Conservation (phyloP, 2,113 vertebrate genomes). For the Atlantisia rogersi region DNA sequence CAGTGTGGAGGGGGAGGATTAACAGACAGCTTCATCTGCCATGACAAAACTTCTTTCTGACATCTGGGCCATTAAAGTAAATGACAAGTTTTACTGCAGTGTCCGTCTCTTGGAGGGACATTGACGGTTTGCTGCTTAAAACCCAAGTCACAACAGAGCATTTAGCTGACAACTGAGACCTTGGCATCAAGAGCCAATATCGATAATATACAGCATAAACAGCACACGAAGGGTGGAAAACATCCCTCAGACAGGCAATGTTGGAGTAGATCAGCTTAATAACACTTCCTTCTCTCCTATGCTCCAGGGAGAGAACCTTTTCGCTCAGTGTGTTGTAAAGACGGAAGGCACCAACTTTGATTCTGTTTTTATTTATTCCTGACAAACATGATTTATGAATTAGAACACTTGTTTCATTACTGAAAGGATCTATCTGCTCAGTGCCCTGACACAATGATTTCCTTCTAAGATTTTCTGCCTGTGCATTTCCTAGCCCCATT, state of each 20-base stretch:
- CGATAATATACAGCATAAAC: conserved; percentile 31
- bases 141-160: not conserved
- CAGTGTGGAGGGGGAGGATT: not conserved
- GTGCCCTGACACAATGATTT: conserved; percentile 58
- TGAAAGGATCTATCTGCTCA: conserved; percentile 43
- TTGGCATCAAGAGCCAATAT: not conserved
- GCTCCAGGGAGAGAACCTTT: not conserved
- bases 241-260: not conserved
- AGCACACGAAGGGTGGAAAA: not conserved
- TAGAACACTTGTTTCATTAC: conserved; percentile 56
- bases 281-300: not conserved
- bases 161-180: conserved; percentile 13
- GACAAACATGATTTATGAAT: conserved; percentile 69
- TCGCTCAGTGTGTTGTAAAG: not conserved
- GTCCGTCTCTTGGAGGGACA: not conserved
- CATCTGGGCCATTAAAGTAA: conserved; percentile 33
- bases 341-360: not conserved
- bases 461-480: conserved; percentile 53
- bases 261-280: conserved; percentile 23
- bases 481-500: conserved; percentile 43
- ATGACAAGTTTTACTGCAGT: conserved; percentile 24
- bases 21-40: conserved; percentile 27
- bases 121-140: conserved; percentile 37
- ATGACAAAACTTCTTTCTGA: conserved; percentile 23
- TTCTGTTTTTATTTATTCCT: conserved; percentile 51